Evolutionary conservation across 2,888 invertebrate genomes (phyloP).

Genomic region (Parapristionchus giblindavisi): DNA sequence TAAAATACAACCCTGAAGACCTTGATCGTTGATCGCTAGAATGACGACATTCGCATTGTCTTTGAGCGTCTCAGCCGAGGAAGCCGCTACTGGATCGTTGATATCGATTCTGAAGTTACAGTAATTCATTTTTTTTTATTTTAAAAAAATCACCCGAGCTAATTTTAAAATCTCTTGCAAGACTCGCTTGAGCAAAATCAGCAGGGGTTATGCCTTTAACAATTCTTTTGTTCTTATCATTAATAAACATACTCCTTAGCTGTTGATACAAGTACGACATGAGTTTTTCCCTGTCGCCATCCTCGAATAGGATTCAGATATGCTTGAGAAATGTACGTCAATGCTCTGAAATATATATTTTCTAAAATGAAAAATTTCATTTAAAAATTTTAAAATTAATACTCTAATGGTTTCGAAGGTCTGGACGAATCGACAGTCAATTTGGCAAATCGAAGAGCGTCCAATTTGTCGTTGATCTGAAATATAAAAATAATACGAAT

Average conservation of each 20-base stretch:
- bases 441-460: neutral
- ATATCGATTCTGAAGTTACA: conserved; percentile 18
- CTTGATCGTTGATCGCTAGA: conserved; percentile 1
- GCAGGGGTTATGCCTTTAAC: neutral
- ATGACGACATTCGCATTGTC: conserved; percentile 23
- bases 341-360: conserved; percentile 11
- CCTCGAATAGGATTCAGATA: conserved; percentile 10
- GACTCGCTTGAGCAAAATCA: neutral
- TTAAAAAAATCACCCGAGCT: neutral
- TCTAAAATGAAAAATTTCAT: neutral
- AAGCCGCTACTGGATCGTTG: conserved; percentile 2
- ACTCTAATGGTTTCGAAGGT: conserved; percentile 13
- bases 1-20: too few species aligned
- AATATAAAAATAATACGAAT: neutral
- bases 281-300: conserved; percentile 31
- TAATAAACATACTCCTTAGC: conserved; percentile 1
- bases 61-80: conserved; percentile 5
- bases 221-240: neutral
- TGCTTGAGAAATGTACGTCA: conserved; percentile 14
- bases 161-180: neutral
- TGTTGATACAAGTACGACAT: conserved; percentile 24
- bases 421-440: neutral
- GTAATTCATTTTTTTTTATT: too few species aligned
- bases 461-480: conserved; percentile 16
- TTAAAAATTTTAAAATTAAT: neutral